phyloP scores from a whole-genome alignment of 1,140 invertebrate genomes.

The Drosophila malerkotliana region DNA sequence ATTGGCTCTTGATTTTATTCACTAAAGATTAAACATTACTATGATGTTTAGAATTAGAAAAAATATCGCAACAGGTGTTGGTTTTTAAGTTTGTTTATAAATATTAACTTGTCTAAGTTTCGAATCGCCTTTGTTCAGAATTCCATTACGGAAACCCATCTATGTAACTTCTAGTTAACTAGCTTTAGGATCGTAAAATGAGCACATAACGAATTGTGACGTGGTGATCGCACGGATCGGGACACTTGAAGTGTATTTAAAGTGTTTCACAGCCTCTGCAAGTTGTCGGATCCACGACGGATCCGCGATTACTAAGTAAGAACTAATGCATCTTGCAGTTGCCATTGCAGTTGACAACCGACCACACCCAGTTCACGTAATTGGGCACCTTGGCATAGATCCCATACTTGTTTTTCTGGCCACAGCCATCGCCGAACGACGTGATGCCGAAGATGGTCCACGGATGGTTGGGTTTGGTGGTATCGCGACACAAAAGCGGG shows the following conservation, averaged over 20 bases:
- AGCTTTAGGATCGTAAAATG: constrained; percentile 32
- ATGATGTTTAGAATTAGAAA: background rate
- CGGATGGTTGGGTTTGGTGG: constrained; percentile 84
- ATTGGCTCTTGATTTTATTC: background rate
- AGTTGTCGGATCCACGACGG: constrained; percentile 47
- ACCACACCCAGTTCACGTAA: constrained; percentile 93
- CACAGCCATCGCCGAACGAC: constrained; percentile 97
- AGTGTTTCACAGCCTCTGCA: constrained; percentile 76
- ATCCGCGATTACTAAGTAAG: constrained; percentile 30
- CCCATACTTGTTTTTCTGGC: constrained; percentile 94
- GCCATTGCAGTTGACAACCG: constrained; percentile 86
- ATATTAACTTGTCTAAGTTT: constrained; percentile 27
- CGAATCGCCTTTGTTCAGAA: constrained; percentile 16
- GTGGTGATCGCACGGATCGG: constrained; percentile 23
- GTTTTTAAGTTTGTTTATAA: constrained; percentile 17
- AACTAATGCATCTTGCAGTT: constrained; percentile 77
- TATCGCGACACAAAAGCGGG: constrained; percentile 90
- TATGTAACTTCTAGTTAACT: constrained; percentile 31
- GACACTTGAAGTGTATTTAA: constrained; percentile 57
- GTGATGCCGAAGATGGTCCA: constrained; percentile 96
- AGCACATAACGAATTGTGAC: constrained; percentile 31
- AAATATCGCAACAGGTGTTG: background rate
- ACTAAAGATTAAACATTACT: constrained; percentile 11
- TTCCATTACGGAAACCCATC: background rate
- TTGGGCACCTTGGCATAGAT: constrained; percentile 95